Conservation (phyloP, 2,888 invertebrate genomes). For the Athrips mouffetella region DNA sequence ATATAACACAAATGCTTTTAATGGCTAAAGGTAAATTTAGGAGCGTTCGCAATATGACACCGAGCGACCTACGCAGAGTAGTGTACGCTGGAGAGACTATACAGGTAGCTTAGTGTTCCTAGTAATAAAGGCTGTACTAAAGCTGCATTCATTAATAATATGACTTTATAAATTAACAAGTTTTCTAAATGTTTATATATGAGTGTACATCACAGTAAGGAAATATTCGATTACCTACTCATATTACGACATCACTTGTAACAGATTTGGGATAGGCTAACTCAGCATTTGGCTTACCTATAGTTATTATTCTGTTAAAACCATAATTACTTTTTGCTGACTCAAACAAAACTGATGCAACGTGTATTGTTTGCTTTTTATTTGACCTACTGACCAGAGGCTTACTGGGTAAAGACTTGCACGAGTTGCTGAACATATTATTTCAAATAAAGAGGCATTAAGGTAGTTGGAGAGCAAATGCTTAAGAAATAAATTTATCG, state of each 20-base stretch:
- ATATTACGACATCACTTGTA: too few relatives aligned
- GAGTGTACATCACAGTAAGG: not conserved
- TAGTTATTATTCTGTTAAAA: not conserved
- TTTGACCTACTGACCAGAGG: too few relatives aligned
- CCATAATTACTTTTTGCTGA: not conserved
- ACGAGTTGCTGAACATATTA: too few relatives aligned
- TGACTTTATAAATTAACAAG: too few relatives aligned
- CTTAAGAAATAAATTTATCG: too few relatives aligned
- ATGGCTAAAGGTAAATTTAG: slow-evolving; percentile 76
- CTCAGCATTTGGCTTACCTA: not conserved
- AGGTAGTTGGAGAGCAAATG: too few relatives aligned
- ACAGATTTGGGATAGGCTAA: not conserved
- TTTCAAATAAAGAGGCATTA: too few relatives aligned
- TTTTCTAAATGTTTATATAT: not conserved
- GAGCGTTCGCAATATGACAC: slow-evolving; percentile 68
- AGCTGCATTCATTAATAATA: too few relatives aligned
- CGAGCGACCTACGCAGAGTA: slow-evolving; percentile 44
- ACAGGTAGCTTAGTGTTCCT: not conserved
- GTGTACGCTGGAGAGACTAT: not conserved
- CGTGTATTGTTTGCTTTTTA: not conserved
- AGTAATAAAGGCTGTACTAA: not conserved
- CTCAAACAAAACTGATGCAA: not conserved
- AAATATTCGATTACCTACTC: not conserved
- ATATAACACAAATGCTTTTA: slow-evolving; percentile 75
- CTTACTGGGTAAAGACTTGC: too few relatives aligned